Evolutionary conservation across 2,888 invertebrate species (phyloP).

Genomic region (Drosophila aldrichi): DNA sequence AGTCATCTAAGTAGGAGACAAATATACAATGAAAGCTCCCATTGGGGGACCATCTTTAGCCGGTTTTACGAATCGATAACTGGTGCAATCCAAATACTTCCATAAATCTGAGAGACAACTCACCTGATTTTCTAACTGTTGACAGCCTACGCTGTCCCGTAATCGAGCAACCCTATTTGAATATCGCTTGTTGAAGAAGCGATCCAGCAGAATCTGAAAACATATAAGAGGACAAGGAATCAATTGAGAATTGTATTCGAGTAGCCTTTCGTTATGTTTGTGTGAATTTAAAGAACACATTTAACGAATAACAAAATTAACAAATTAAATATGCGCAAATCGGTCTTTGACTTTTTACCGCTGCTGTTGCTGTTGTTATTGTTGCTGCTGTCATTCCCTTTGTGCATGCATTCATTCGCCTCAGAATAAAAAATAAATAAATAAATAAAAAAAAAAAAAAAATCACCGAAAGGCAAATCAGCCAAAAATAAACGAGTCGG

Average conservation of each 20-base stretch:
- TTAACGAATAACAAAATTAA: slow-evolving; percentile 42
- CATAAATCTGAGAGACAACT: slow-evolving; percentile 33
- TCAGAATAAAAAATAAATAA: slow-evolving; percentile 18
- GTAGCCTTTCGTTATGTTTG: slow-evolving; percentile 13
- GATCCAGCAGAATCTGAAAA: slow-evolving; percentile 28
- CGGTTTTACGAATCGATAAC: slow-evolving; percentile 4
- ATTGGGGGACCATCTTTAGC: neutral
- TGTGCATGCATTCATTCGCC: slow-evolving; percentile 52
- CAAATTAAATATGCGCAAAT: slow-evolving; percentile 49
- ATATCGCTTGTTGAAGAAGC: slow-evolving; percentile 24
- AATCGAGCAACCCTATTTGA: slow-evolving; percentile 1
- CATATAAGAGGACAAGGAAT: slow-evolving; percentile 8
- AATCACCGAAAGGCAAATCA: slow-evolving; percentile 10
- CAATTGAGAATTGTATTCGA: neutral
- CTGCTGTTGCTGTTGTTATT: slow-evolving; percentile 9
- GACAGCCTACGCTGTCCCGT: slow-evolving; percentile 43
- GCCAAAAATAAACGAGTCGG: slow-evolving; percentile 15
- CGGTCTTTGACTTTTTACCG: slow-evolving; percentile 63
- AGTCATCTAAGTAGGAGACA: neutral
- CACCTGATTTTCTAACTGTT: slow-evolving; percentile 46
- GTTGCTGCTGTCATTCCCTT: slow-evolving; percentile 34
- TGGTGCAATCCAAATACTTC: neutral
- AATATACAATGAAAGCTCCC: neutral
- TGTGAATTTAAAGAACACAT: slow-evolving; percentile 34
- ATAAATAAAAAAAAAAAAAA: slow-evolving; percentile 24